Evolutionary conservation across 92 coral and sea anemone genomes (phyloP).

Genomic region (Plumapathes pennacea): DNA sequence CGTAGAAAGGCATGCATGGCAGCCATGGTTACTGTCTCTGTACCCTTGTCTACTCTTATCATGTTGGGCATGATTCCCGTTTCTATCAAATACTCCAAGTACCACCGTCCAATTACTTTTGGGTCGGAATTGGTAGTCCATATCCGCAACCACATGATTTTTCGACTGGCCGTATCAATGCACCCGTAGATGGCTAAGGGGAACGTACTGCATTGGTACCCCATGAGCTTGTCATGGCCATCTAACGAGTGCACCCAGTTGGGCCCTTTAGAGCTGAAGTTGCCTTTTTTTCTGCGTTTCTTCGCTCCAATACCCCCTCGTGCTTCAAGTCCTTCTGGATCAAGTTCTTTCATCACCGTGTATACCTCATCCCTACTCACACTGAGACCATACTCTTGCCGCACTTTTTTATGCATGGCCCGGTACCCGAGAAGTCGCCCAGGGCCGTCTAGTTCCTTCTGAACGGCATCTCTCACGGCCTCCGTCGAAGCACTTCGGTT

Average conservation of each 20-base stretch:
- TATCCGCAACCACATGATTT: slow-evolving; percentile 3
- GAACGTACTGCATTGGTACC: too few species aligned
- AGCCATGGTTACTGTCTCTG: slow-evolving; percentile 1
- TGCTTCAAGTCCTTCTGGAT: slow-evolving; percentile 1
- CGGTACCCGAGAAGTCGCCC: slow-evolving; percentile 3
- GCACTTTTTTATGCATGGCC: not conserved
- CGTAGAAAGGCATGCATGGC: slow-evolving; percentile 4
- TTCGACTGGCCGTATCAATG: slow-evolving; percentile 5
- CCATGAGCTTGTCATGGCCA: too few species aligned
- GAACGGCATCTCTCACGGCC: not conserved
- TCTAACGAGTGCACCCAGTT: too few species aligned
- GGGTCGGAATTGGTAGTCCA: slow-evolving; percentile 13
- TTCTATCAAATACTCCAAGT: slow-evolving; percentile 1
- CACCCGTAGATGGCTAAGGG: slow-evolving; percentile 4
- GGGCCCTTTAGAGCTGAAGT: too few species aligned
- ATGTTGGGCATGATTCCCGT: slow-evolving; percentile 1
- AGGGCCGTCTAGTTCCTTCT: slow-evolving; percentile 2
- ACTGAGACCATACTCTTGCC: not conserved
- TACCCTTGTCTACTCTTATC: slow-evolving; percentile 6
- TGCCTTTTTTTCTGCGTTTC: too few species aligned
- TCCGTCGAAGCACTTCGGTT: not conserved
- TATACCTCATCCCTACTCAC: slow-evolving; percentile 1
- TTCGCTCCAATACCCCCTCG: too few species aligned
- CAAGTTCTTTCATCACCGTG: slow-evolving; percentile 3
- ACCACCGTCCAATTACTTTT: not conserved